Evolutionary conservation across 2,113 vertebrate species (phyloP), one percentile per base, ranked within the genome.

Genomic region (Eurypyga helias): DNA sequence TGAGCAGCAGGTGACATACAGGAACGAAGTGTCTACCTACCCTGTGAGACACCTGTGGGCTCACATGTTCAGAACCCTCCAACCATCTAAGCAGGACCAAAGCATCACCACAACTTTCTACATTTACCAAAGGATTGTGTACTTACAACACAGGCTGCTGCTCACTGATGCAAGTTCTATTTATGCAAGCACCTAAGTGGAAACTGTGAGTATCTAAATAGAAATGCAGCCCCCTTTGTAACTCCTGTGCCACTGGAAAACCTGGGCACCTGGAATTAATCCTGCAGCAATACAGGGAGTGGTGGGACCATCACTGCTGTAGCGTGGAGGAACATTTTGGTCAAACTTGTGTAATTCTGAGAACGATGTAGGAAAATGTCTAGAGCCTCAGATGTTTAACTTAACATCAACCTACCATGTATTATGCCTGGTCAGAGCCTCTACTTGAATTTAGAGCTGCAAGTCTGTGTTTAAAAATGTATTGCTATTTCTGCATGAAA

Each of bases 141-240:
- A 29, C 29, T 52, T 38, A 17, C 4, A 84, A 28, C 7, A 66
- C 17, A 55, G 72, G 13, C 18, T 83, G 33, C 13, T 90, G 15
- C 10, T 82, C 48, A 54, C 9, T 70, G 16, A 67, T 62, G 20
- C 1, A 13, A 72, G 11, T 46, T 82, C 26, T 28, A 33, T 34
- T 76, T 76, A 57, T 21, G 57, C 38, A 61, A 61, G n/a, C 12
- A 52, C 5, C 4, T 65, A 43, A 23, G 6, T 48, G n/a, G 58
- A 52, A 73, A 43, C 8, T n/a, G 6, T 38, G 33, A 60, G 4
- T 55, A 33, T 66, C 43, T 51, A 43, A 58, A 67, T 36, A 9
- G 26, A 52, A 69, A 60, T 36, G 9, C 2, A 2, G 8, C 8
- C 7, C 2, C 13, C 11, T 55, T 52, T 2, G 1, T 33, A 72